These are phyloP conservation scores for Ormyrus thymus DNA, from an alignment of 2,888 invertebrate genomes.

Conservation along the genomic window DNA sequence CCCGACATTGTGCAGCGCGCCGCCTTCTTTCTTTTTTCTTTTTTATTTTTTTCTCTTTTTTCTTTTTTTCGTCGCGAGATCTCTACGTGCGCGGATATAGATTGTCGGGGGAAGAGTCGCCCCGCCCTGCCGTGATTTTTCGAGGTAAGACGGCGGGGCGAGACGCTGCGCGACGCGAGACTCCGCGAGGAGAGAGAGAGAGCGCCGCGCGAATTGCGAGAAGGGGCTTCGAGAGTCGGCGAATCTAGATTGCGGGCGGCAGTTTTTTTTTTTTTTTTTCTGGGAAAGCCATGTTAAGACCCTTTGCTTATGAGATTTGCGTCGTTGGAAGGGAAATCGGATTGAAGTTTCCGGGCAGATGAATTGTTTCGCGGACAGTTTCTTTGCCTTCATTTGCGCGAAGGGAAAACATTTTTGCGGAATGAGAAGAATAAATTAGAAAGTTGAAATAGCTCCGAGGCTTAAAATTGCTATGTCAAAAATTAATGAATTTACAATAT, in stretches of 20 bases:
- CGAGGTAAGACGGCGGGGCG: slow-evolving; percentile 42
- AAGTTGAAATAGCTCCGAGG: no score
- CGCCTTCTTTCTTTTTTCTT: neutral
- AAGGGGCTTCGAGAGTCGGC: neutral
- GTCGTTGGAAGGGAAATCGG: no score
- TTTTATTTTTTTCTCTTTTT: neutral
- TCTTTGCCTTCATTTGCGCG: no score
- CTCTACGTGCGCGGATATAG: neutral
- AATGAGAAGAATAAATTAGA: no score
- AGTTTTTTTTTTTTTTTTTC: neutral
- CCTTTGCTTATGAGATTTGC: no score
- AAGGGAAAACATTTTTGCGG: no score
- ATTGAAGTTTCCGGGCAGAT: no score
- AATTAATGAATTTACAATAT: no score
- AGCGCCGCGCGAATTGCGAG: slow-evolving; percentile 5
- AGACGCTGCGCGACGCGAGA: slow-evolving; percentile 9
- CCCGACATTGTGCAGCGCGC: slow-evolving; percentile 46
- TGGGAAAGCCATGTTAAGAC: no score
- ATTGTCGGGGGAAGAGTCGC: neutral
- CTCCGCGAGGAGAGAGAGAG: neutral
- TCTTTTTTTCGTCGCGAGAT: no score
- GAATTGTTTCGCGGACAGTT: no score
- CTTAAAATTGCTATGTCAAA: no score
- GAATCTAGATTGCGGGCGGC: slow-evolving; percentile 10
- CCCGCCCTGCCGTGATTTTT: slow-evolving; percentile 47